Evolutionary conservation across 2,113 vertebrate species (phyloP), one percentile per base, ranked within the genome.

Genomic region (Xyrauchen texanus): DNA sequence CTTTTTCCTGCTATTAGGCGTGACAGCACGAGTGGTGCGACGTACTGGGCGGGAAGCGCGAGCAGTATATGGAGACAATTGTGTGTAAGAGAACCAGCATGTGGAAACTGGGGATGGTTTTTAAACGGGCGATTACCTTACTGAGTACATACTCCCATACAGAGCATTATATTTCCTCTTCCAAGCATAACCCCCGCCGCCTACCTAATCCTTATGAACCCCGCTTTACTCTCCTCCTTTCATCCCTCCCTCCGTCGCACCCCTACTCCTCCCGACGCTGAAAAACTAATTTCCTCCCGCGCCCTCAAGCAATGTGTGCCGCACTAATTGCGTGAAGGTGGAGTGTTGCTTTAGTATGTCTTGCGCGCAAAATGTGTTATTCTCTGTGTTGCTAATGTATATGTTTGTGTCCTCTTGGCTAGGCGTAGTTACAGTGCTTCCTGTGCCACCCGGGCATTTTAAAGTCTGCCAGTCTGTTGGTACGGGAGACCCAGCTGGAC

Each of bases 241-340:
- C 21, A 34, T 34, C 21, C 21, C 69, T 74, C n/a, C 85, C 77
- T 82, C 70, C 83, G 79, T 72, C 71, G 1, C 21, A 3, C 21
- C 62, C 70, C 68, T 73, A 57, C 68, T 76, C 68, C 87, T 68
- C 78, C 82, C 76, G 21, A 65, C 66, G 69, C 83, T 83, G 87
- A 86, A 90, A 91, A 91, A 84, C 88, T 92, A 81, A 92, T 92
- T 93, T 93, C 91, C 92, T 92, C 81, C 13, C 85, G 80, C 47
- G 86, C 92, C 91, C 87, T 80, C 0, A 16, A 91, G 92, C 90
- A 88, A 90, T 86, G 84, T 85, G 89, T 88, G 87, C 84, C 84
- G 81, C 86, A 87, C 91, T 92, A 93, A 93, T 92, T 93, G 92
- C 68, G 69, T 81, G 63, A 89, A 89, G 90, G 87, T 88, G 86